phyloP scores from a whole-genome alignment of 30 jellyfish, hydroid and myxozoan genomes.

The Aurelia sp. region DNA sequence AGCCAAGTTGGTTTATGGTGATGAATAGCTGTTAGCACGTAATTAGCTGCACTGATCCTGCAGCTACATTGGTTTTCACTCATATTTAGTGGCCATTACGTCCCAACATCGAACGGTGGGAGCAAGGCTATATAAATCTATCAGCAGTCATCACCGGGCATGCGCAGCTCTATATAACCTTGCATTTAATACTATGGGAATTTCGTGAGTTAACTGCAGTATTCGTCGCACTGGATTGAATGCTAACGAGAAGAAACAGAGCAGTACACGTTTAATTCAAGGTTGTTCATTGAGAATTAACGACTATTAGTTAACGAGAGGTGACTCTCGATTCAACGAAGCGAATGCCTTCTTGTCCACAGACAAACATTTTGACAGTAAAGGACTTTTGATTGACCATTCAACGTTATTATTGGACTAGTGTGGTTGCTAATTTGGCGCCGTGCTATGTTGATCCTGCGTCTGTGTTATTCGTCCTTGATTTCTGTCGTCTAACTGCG shows the following conservation, averaged over 20 bases:
- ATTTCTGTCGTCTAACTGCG: conserved; percentile 52
- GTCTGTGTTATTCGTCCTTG: conserved; percentile 63
- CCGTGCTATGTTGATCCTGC: conserved; percentile 63
- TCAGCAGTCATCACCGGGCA: no score
- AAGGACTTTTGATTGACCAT: conserved; percentile 44
- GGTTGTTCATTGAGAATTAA: no score
- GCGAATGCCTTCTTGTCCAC: conserved; percentile 20
- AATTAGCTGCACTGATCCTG: conserved; percentile 38
- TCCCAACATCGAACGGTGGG: no score
- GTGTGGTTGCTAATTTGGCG: conserved; percentile 75
- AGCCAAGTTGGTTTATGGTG: conserved; percentile 30
- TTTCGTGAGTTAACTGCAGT: no score
- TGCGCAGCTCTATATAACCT: no score
- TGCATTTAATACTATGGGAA: no score
- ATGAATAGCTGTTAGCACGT: conserved; percentile 49
- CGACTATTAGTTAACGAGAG: no score
- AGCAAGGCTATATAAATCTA: no score
- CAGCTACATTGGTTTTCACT: conserved; percentile 53
- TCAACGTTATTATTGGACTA: conserved; percentile 36
- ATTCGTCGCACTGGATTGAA: no score
- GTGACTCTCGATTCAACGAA: neutral
- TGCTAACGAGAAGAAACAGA: neutral
- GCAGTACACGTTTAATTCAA: no score
- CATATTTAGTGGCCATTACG: conserved; percentile 50
- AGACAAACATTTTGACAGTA: conserved; percentile 39